Conservation (phyloP, 2,888 invertebrate genomes). For the Pycnomerus fuliginosus region DNA sequence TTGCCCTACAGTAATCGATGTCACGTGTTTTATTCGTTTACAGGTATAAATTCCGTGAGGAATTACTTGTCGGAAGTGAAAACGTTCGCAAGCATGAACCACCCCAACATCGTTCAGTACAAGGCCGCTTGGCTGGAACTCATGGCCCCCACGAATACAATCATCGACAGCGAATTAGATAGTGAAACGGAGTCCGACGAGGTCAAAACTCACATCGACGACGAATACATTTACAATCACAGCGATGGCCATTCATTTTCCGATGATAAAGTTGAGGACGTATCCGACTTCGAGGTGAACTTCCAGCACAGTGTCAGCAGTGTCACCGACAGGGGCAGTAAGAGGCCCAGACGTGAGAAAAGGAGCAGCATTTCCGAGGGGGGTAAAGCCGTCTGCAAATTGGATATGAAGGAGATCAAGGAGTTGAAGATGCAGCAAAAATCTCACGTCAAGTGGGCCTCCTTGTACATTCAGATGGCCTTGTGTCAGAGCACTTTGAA, state of each 20-base stretch:
- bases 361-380: slow-evolving; percentile 47
- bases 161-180: slow-evolving; percentile 27
- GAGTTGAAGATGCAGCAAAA: slow-evolving; percentile 29
- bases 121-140: slow-evolving; percentile 82
- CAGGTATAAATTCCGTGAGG: slow-evolving; percentile 64
- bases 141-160: slow-evolving; percentile 52
- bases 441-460: slow-evolving; percentile 61
- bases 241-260: slow-evolving; percentile 30
- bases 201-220: slow-evolving; percentile 13
- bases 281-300: slow-evolving; percentile 45
- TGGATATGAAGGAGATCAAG: slow-evolving; percentile 40
- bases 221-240: slow-evolving; percentile 36
- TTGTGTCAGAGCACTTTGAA: slow-evolving; percentile 74
- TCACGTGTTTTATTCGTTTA: too few relatives aligned
- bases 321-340: slow-evolving; percentile 11
- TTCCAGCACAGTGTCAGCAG: slow-evolving; percentile 38
- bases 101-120: slow-evolving; percentile 78
- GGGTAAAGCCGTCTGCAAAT: slow-evolving; percentile 42
- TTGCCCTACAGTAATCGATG: too few relatives aligned
- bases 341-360: slow-evolving; percentile 26
- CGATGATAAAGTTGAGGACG: slow-evolving; percentile 30
- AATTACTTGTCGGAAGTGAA: slow-evolving; percentile 75
- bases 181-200: slow-evolving; percentile 4
- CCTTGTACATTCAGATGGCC: slow-evolving; percentile 82
- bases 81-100: slow-evolving; percentile 75